These are phyloP conservation scores for Octomys mimax DNA, from an alignment of 2,797 vertebrate genomes.

Conservation along the genomic window DNA sequence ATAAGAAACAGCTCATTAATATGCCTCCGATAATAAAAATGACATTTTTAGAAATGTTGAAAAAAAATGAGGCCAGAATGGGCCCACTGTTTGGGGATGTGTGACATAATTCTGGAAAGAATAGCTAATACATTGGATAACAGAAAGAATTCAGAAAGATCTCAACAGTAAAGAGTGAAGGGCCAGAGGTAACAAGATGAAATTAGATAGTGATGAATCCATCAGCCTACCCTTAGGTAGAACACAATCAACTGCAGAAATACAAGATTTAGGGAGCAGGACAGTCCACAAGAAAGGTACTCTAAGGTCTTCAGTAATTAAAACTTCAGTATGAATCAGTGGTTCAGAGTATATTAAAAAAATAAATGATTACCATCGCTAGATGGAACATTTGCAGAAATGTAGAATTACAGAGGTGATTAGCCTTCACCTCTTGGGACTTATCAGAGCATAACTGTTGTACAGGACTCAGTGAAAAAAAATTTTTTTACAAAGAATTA, in stretches of 20 bases:
- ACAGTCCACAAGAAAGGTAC: not conserved
- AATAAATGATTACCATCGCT: not conserved
- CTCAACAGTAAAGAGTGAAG: slow-evolving; percentile 40
- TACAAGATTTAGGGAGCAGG: slow-evolving; percentile 10
- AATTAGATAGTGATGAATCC: slow-evolving; percentile 61
- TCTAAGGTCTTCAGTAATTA: not conserved
- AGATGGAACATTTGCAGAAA: slow-evolving; percentile 24
- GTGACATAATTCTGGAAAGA: slow-evolving; percentile 58
- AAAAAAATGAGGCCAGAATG: slow-evolving; percentile 63
- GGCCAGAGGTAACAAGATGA: slow-evolving; percentile 20
- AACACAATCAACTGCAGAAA: slow-evolving; percentile 5
- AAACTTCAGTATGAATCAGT: slow-evolving; percentile 48
- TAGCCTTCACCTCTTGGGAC: not conserved
- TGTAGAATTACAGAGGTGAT: not conserved
- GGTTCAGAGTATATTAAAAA: not conserved
- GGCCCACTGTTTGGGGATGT: slow-evolving; percentile 44
- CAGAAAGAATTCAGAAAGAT: slow-evolving; percentile 36
- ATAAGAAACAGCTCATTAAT: slow-evolving; percentile 43
- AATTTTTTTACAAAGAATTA: not conserved
- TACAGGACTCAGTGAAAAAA: not conserved
- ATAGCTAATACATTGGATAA: not conserved
- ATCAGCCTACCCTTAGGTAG: not conserved
- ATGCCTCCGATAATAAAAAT: slow-evolving; percentile 61
- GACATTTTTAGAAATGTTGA: slow-evolving; percentile 63
- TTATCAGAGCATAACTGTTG: not conserved